phyloP scores from a whole-genome alignment of 30 jellyfish, hydroid and myxozoan species.

The Hydractinia echinata region DNA sequence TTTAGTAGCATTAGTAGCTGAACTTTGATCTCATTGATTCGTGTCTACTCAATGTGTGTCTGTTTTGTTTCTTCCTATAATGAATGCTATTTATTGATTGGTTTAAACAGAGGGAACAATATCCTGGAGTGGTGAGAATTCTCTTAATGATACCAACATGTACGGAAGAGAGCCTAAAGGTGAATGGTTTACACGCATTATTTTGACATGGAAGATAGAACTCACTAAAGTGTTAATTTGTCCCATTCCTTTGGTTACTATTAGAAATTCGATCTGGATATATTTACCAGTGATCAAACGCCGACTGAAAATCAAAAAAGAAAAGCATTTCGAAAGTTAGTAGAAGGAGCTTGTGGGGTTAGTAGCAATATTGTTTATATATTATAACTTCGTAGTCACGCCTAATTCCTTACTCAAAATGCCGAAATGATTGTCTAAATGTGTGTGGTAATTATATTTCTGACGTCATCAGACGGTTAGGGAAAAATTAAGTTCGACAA shows the following conservation, averaged over 20 bases:
- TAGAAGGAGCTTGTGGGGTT: slow-evolving; percentile 67
- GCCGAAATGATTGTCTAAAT: no score
- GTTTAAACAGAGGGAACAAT: slow-evolving; percentile 44
- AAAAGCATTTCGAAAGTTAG: slow-evolving; percentile 41
- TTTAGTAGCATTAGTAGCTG: no score
- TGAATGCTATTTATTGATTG: background rate
- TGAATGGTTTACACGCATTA: background rate
- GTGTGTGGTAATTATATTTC: no score
- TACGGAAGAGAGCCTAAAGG: slow-evolving; percentile 53
- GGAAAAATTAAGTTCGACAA: no score
- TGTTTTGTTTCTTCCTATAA: no score
- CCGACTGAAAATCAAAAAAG: slow-evolving; percentile 53
- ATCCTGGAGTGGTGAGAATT: slow-evolving; percentile 51
- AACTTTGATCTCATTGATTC: no score
- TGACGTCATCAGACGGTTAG: no score
- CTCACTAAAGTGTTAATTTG: no score
- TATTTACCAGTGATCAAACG: slow-evolving; percentile 43
- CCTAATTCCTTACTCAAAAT: background rate
- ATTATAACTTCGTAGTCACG: background rate
- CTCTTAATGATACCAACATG: slow-evolving; percentile 69
- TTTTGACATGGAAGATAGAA: background rate
- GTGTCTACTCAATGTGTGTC: no score
- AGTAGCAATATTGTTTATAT: slow-evolving; percentile 1
- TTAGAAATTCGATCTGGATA: slow-evolving; percentile 64
- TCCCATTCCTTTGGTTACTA: background rate